Percentiles rank a stretch among this genome's conserved stretches.
Conservation (phyloP, 37 sponge, comb jelly and placozoan genomes). For the Bolinopsis microptera region DNA sequence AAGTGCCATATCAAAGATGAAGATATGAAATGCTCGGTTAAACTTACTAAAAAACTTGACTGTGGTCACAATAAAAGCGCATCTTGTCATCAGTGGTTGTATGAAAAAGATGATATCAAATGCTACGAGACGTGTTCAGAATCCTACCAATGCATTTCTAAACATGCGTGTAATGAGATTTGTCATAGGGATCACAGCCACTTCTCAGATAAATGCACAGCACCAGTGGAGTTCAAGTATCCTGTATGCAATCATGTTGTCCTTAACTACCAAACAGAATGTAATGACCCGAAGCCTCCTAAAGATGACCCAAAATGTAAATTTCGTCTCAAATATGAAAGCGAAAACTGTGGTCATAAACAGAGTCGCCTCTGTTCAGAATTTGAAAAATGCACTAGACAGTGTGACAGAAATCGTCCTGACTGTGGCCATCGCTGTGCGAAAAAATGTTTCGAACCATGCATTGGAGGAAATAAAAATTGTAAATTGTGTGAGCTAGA, state of each 20-base stretch:
- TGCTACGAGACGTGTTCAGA: background rate
- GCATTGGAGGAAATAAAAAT: background rate
- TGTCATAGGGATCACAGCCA: background rate
- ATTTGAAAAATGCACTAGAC: conserved; percentile 51
- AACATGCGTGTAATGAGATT: background rate
- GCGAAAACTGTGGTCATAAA: background rate
- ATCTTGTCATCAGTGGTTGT: conserved; percentile 64
- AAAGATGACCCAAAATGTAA: background rate
- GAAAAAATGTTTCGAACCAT: conserved; percentile 71
- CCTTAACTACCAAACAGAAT: background rate
- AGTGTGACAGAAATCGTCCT: conserved; percentile 69
- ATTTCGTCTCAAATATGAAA: background rate
- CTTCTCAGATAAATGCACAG: background rate
- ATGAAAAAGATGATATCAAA: background rate
- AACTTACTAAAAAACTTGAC: conserved; percentile 65
- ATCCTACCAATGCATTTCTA: background rate
- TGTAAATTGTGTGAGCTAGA: conserved; percentile 58
- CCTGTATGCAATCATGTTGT: conserved; percentile 17
- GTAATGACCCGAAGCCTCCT: background rate
- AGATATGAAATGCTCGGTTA: conserved; percentile 69
- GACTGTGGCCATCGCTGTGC: conserved; percentile 83
- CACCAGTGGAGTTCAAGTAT: background rate
- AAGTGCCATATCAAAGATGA: conserved; percentile 71
- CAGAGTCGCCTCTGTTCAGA: conserved; percentile 21
- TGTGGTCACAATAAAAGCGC: conserved; percentile 72